phyloP scores from a whole-genome alignment of 2,797 vertebrate genomes.

The Eurystomus glaucurus region DNA sequence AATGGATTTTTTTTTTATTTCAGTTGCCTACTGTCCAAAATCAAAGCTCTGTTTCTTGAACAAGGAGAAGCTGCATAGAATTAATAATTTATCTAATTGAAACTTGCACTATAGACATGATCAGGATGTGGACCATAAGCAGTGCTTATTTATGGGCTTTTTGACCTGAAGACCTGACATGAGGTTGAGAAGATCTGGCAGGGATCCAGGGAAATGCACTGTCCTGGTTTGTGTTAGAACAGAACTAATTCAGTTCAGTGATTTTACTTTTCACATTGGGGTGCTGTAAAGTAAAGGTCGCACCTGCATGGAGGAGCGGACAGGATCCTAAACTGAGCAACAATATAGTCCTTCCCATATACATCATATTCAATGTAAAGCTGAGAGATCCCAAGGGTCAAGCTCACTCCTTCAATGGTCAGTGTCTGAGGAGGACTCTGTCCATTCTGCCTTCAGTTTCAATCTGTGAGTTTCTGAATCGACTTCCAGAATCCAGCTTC shows the following conservation, averaged over 20 bases:
- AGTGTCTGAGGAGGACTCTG: neutral
- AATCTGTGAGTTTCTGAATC: neutral
- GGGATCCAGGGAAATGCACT: neutral
- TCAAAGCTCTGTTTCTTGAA: neutral
- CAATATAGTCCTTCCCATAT: too few species aligned
- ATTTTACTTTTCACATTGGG: too few species aligned
- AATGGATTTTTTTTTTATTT: neutral
- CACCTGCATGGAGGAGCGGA: too few species aligned
- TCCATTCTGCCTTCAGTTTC: neutral
- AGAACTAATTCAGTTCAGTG: too few species aligned
- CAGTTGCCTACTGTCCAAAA: neutral
- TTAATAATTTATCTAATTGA: slow-evolving; percentile 4
- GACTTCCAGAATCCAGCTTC: neutral
- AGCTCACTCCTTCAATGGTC: neutral
- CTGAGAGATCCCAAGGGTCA: too few species aligned
- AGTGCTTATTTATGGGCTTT: accelerated
- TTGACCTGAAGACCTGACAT: neutral
- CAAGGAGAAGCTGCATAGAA: neutral
- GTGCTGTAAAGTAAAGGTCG: too few species aligned
- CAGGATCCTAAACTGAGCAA: too few species aligned
- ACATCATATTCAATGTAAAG: too few species aligned
- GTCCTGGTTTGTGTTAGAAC: too few species aligned
- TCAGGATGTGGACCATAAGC: neutral
- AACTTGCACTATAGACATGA: neutral
- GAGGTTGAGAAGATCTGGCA: neutral